Conservation (phyloP, 1,140 invertebrate species). For the Apis laboriosa region DNA sequence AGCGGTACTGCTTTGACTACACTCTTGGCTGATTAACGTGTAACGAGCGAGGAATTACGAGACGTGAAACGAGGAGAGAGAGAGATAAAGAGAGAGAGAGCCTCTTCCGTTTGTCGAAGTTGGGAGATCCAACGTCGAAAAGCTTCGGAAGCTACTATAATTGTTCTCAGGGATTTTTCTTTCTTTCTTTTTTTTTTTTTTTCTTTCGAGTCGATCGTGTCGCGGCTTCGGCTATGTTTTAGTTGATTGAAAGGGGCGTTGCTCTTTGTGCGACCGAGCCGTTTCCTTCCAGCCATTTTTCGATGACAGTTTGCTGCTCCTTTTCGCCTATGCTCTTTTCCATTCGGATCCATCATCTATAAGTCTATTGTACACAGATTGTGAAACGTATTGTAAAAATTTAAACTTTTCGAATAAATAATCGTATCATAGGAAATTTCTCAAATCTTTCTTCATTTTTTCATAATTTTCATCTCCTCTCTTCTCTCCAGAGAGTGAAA, state of each 20-base stretch:
- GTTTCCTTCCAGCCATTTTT: background rate
- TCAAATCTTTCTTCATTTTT: background rate
- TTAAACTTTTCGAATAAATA: too few relatives aligned
- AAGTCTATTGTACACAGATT: background rate
- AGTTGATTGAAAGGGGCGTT: background rate
- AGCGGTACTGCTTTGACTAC: background rate
- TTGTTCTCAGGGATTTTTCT: background rate
- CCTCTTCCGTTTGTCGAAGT: background rate
- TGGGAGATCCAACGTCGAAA: background rate
- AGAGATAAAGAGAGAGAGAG: background rate
- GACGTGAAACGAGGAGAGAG: too few relatives aligned
- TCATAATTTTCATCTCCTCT: background rate
- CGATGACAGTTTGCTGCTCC: background rate
- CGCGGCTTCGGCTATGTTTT: background rate
- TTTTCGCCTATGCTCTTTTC: background rate
- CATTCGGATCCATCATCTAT: background rate
- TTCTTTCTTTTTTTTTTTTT: background rate
- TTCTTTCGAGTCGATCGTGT: background rate
- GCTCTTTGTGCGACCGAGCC: background rate
- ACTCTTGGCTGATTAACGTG: conserved; percentile 17
- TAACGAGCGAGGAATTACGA: too few relatives aligned
- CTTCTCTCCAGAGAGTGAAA: background rate
- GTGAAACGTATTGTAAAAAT: too few relatives aligned
- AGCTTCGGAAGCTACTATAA: conserved; percentile 9
- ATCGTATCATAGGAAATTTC: background rate